Percentiles rank a stretch among this genome's conserved stretches.
Evolutionary conservation across 64 coral and sea anemone species (phyloP).

Genomic region (Stylophora pistillata): DNA sequence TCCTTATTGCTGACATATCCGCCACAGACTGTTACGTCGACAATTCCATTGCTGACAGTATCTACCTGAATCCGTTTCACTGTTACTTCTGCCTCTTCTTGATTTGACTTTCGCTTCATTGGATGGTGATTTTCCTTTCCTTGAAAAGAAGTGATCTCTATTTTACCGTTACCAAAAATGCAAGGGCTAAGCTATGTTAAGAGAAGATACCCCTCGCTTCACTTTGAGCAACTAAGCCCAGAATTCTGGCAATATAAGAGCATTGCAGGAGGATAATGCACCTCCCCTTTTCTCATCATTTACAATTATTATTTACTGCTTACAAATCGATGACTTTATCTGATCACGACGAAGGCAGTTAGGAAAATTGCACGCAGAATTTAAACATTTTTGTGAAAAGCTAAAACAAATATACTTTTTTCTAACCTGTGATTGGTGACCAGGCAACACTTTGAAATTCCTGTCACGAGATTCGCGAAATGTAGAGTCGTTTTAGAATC

Average conservation of each 20-base stretch:
- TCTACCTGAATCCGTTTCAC: not conserved
- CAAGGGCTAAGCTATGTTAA: no score
- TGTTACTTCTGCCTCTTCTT: not conserved
- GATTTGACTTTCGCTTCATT: not conserved
- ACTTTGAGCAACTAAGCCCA: no score
- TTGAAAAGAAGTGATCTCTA: not conserved
- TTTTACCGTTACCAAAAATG: not conserved
- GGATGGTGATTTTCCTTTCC: not conserved
- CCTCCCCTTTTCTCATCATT: no score
- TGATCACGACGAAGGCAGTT: no score
- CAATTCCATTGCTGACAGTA: not conserved
- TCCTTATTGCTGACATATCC: not conserved
- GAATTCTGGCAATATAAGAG: no score
- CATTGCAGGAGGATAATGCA: no score
- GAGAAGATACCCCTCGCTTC: no score
- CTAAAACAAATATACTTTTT: not conserved
- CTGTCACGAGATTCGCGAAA: not conserved
- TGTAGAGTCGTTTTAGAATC: slow-evolving; percentile 19
- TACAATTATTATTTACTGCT: no score
- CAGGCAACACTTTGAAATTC: slow-evolving; percentile 40
- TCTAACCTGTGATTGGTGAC: slow-evolving; percentile 17
- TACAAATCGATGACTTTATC: no score
- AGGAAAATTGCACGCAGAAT: not conserved
- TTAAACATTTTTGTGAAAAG: not conserved
- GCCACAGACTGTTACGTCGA: no score